These are phyloP conservation scores for Geopemphigus sp. DNA, from an alignment of 1,140 invertebrate genomes.

Conservation along the genomic window DNA sequence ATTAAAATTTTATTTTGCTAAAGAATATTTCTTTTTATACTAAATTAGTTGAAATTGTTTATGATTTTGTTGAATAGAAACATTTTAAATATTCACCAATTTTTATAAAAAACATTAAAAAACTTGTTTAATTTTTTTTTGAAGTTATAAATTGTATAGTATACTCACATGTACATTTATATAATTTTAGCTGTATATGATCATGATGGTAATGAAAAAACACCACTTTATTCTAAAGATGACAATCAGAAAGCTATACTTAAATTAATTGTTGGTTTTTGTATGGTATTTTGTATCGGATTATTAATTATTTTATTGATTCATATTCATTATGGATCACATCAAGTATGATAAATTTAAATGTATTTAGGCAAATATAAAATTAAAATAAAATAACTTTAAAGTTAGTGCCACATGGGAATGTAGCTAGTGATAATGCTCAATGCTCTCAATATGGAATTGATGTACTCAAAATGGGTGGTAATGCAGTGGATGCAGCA, in stretches of 20 bases:
- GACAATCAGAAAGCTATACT: slow-evolving; percentile 28
- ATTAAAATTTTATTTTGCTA: too few species aligned
- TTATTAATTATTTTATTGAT: slow-evolving; percentile 42
- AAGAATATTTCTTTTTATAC: too few species aligned
- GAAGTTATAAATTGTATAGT: too few species aligned
- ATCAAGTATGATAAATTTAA: slow-evolving; percentile 24
- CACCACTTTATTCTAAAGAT: slow-evolving; percentile 35
- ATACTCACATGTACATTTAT: background rate
- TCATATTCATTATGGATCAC: slow-evolving; percentile 38
- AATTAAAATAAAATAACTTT: slow-evolving; percentile 48
- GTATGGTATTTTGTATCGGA: slow-evolving; percentile 35
- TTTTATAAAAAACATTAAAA: too few species aligned
- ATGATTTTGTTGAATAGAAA: too few species aligned
- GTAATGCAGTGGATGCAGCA: slow-evolving; percentile 70
- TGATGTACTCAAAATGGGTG: slow-evolving; percentile 64
- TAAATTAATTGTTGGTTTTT: slow-evolving; percentile 41
- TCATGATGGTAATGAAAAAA: slow-evolving; percentile 36
- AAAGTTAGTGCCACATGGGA: slow-evolving; percentile 70
- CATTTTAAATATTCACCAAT: too few species aligned
- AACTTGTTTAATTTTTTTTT: too few species aligned
- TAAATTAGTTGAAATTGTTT: too few species aligned
- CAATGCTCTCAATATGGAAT: slow-evolving; percentile 72
- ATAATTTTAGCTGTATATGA: slow-evolving; percentile 37
- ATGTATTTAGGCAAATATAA: background rate
- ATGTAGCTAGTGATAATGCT: slow-evolving; percentile 69